Conservation (phyloP, 2,113 vertebrate genomes). For the Zeus faber region DNA sequence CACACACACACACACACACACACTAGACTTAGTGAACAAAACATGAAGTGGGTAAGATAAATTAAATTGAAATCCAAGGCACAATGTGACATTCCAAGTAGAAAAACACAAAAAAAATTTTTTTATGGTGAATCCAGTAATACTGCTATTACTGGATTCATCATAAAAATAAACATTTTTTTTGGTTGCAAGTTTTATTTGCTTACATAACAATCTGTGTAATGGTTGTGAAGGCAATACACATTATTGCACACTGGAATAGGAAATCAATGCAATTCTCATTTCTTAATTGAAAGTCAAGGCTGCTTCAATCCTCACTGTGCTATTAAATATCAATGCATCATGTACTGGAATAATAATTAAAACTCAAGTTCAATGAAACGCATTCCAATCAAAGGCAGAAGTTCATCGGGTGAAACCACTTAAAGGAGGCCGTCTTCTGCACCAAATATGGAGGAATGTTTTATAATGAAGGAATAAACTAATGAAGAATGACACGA, state of each 20-base stretch:
- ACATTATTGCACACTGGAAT: constrained; percentile 26
- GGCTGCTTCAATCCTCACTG: constrained; percentile 18
- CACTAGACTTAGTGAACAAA: constrained; percentile 35
- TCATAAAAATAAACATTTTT: constrained; percentile 32
- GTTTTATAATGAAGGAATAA: no score
- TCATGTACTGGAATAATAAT: constrained; percentile 23
- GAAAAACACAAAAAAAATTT: constrained; percentile 36
- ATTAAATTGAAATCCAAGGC: constrained; percentile 46
- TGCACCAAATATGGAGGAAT: no score
- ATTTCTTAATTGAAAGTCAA: constrained; percentile 42
- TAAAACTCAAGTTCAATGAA: constrained; percentile 34
- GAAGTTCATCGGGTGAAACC: neutral
- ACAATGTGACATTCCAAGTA: constrained; percentile 42
- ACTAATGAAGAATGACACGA: no score
- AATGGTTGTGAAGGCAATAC: constrained; percentile 43
- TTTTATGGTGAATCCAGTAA: no score
- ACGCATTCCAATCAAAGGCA: constrained; percentile 2
- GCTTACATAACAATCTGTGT: constrained; percentile 40
- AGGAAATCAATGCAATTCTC: constrained; percentile 46
- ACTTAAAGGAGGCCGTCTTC: no score
- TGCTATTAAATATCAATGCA: constrained; percentile 7
- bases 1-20: constrained; percentile 9
- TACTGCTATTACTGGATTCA: constrained; percentile 41
- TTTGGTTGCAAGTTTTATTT: constrained; percentile 40
- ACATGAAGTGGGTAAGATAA: constrained; percentile 28